These are phyloP conservation scores for Epirrhoe alternata DNA, from an alignment of 2,888 invertebrate species.

Conservation along the genomic window DNA sequence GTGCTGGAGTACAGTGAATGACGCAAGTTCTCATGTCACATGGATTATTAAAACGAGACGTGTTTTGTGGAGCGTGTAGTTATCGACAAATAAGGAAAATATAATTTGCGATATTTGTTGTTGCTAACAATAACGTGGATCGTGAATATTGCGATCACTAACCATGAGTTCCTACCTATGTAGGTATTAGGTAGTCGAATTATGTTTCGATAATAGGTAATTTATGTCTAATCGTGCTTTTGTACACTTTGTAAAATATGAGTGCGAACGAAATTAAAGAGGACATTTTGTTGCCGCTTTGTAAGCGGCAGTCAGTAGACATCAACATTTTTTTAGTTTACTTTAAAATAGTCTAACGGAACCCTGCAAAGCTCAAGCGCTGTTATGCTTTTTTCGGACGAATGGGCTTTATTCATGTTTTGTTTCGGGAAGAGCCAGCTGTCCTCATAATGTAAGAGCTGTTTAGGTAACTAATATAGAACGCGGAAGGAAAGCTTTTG, in stretches of 20 bases:
- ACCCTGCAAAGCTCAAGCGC: conserved; percentile 1
- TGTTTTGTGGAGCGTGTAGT: conserved; percentile 13
- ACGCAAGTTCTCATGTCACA: conserved; percentile 11
- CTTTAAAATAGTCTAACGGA: neutral
- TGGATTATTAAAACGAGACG: conserved; percentile 5
- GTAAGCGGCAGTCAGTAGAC: too few relatives aligned
- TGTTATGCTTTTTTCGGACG: conserved; percentile 9
- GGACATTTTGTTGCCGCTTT: too few relatives aligned
- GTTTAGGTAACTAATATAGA: conserved; percentile 50
- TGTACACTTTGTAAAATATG: too few relatives aligned
- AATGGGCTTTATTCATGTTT: conserved; percentile 37
- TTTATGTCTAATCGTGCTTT: too few relatives aligned
- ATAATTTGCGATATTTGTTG: conserved; percentile 5
- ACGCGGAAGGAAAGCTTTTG: conserved; percentile 49
- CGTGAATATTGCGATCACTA: neutral
- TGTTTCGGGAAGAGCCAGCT: conserved; percentile 53
- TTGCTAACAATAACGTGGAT: neutral
- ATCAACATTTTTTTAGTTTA: too few relatives aligned
- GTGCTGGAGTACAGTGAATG: conserved; percentile 1
- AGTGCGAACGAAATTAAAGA: too few relatives aligned
- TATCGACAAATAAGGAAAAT: conserved; percentile 17
- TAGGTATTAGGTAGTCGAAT: too few relatives aligned
- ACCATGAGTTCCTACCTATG: neutral
- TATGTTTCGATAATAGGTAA: too few relatives aligned
- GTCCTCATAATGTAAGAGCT: conserved; percentile 46